Evolutionary conservation across 2,797 vertebrate species (phyloP), one percentile per base, ranked within the genome.

Genomic region (Gymnothorax javanicus): DNA sequence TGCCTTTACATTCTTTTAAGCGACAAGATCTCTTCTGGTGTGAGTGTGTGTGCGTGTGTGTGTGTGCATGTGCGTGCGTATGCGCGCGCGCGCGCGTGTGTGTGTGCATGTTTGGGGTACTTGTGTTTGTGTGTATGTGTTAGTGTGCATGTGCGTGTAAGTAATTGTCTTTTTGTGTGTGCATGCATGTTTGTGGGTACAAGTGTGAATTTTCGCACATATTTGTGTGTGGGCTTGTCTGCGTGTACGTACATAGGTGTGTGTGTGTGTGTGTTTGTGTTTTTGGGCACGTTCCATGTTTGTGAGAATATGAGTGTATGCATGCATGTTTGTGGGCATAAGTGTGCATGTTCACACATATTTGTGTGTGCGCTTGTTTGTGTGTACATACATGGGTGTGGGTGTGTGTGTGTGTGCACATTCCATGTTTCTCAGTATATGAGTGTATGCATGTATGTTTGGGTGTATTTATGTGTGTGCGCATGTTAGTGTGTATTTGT

Each of bases 31-130:
- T 43, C 5, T 87, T 84, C 62, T 25, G 20, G 25, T 81, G 52
- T 67, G 15, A 77, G 82, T 43, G 60, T 56, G 60, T 27, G 56
- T 56, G 25, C 7, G 9, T 57, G 82, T 84, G 60, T 87, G 83
- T 64, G 83, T 50, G 73, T n/a, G n/a, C n/a, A 43, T 43, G 33
- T 1, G 33, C 2, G 33, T 43, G 2, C 33, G 33, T 2, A 43
- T 43, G 33, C n/a, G n/a, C n/a, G n/a, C n/a, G n/a, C n/a, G n/a
- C n/a, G n/a, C n/a, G n/a, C 60, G 81, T 75, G 83, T 85, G 87
- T 23, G 5, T 87, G 89, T 90, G 91, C 88, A 86, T 90, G 83
- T 17, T 15, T 4, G 25, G 43, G 52, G 56, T 86, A 7, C 73
- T 15, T 60, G 20, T 43, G 33, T 50, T 9, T 27, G 8, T 71